These are phyloP conservation scores for Dermochelys coriacea DNA, from an alignment of 2,797 vertebrate species.

Conservation along the genomic window DNA sequence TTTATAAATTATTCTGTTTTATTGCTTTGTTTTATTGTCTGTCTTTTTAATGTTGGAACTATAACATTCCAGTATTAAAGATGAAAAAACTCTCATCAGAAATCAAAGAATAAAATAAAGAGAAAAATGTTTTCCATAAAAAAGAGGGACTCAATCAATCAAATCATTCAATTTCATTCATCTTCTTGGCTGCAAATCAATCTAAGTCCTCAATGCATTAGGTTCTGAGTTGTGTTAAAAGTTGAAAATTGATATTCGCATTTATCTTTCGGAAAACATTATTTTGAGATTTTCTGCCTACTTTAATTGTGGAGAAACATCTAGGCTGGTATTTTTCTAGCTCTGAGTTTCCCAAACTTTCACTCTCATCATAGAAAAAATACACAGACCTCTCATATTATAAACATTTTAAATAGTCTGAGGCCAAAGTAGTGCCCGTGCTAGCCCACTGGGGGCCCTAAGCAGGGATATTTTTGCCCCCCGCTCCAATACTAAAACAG, in stretches of 20 bases:
- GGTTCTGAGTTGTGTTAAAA: background rate
- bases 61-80: background rate
- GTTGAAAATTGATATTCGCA: background rate
- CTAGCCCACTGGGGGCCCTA: too few species aligned
- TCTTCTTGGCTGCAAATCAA: background rate
- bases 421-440: background rate
- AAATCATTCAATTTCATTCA: background rate
- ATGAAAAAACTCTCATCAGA: background rate
- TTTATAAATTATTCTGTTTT: background rate
- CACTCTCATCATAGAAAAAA: background rate
- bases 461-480: too few species aligned
- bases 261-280: background rate
- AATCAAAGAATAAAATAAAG: background rate
- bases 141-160: background rate
- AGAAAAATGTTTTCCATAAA: background rate
- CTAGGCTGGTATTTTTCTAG: background rate
- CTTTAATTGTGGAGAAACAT: background rate
- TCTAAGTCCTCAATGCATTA: background rate
- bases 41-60: background rate
- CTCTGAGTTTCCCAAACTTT: background rate
- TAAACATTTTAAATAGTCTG: background rate
- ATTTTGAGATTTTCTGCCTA: background rate
- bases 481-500: too few species aligned
- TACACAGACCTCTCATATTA: background rate
- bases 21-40: background rate